Percentiles rank a stretch among this genome's conserved stretches.
These are phyloP conservation scores for Cheilosia variabilis DNA, from an alignment of 2,888 invertebrate genomes.

Conservation along the genomic window DNA sequence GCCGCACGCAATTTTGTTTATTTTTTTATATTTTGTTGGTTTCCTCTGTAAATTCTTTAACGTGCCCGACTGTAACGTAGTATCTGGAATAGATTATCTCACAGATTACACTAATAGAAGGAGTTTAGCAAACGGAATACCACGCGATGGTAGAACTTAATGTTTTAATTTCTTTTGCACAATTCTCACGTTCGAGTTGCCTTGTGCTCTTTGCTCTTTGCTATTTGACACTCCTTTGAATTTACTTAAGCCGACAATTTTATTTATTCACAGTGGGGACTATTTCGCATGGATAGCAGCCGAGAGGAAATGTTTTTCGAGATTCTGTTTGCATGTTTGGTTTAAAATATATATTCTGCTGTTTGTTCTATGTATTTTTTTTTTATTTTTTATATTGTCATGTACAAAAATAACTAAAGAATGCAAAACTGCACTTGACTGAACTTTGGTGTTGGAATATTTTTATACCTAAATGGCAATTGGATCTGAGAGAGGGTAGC, in stretches of 20 bases:
- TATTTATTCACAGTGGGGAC: constrained; percentile 26
- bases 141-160: constrained; percentile 46
- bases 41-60: constrained; percentile 47
- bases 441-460: constrained; percentile 15
- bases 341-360: neutral
- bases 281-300: neutral
- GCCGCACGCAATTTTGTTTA: constrained; percentile 42
- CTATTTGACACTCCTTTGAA: constrained; percentile 42
- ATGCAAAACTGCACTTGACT: constrained; percentile 29
- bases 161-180: constrained; percentile 58
- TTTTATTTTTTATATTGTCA: constrained; percentile 12
- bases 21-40: neutral
- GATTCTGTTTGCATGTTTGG: too few species aligned
- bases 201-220: constrained; percentile 35
- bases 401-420: constrained; percentile 20
- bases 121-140: constrained; percentile 40
- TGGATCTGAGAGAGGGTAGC: neutral
- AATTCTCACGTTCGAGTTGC: constrained; percentile 64
- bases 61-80: constrained; percentile 1
- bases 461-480: constrained; percentile 29
- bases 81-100: constrained; percentile 63
- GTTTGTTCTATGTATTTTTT: constrained; percentile 1
- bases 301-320: constrained; percentile 10
- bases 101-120: constrained; percentile 69
- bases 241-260: constrained; percentile 45